A percentile compares a stretch with the other conserved stretches of the same genome.
Conservation (phyloP, 2,113 vertebrate genomes). For the Mus pahari region DNA sequence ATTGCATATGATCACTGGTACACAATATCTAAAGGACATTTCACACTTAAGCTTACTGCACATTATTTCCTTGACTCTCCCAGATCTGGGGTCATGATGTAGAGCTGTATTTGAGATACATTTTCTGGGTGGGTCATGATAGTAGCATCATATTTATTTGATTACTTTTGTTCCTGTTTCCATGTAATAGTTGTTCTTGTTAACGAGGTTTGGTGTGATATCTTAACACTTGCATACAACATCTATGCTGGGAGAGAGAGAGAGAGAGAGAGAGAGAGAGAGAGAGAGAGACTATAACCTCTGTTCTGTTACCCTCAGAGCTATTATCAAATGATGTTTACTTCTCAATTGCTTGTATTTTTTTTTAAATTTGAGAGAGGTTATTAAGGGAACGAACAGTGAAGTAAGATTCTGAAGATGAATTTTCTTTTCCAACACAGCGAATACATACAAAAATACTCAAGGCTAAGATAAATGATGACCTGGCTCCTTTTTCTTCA, state of each 20-base stretch:
- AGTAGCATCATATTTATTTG: not conserved
- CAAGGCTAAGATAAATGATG: not conserved
- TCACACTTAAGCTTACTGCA: not conserved
- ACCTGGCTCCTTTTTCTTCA: not conserved
- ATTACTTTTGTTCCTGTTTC: not conserved
- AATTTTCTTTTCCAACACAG: not conserved
- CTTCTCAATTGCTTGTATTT: not conserved
- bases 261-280: too few species aligned
- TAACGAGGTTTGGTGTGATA: not conserved
- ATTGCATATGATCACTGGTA: not conserved
- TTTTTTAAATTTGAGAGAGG: constrained; percentile 14
- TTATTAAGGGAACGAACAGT: not conserved
- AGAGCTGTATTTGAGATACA: not conserved
- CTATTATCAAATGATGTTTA: not conserved
- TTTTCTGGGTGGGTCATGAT: not conserved
- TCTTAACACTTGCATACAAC: not conserved
- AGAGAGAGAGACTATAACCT: too few species aligned
- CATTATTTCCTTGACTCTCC: not conserved
- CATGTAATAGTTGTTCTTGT: too few species aligned
- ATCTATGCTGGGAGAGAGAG: too few species aligned
- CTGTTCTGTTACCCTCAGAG: not conserved
- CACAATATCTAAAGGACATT: constrained; percentile 9
- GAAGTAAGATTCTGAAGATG: not conserved
- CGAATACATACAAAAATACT: not conserved
- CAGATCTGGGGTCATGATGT: not conserved